Evolutionary conservation across 2,113 vertebrate species (phyloP).

Genomic region (Bostrychus sinensis): DNA sequence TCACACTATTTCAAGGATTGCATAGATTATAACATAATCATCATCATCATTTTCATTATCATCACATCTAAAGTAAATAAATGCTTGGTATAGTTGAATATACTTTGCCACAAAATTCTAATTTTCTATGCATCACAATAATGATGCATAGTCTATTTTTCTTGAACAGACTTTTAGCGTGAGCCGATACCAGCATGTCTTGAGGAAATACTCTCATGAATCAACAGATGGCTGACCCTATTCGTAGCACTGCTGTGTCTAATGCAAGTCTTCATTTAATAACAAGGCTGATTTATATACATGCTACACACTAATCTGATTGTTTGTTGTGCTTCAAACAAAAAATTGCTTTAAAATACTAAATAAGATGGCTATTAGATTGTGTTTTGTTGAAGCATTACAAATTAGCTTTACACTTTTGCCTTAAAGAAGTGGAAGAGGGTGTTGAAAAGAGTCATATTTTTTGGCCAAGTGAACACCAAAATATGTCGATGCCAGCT

Average conservation of each 20-base stretch:
- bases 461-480: conserved; percentile 20
- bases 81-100: no score
- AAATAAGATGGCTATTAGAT: conserved; percentile 23
- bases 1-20: no score
- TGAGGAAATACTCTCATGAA: conserved; percentile 1
- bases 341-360: conserved; percentile 30
- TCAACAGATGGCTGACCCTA: conserved; percentile 23
- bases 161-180: no score
- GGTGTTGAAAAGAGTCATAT: background rate
- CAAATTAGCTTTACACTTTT: background rate
- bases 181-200: no score
- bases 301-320: conserved; percentile 12
- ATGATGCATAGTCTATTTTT: no score
- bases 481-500: conserved; percentile 8
- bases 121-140: no score
- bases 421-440: background rate
- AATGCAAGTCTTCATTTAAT: no score
- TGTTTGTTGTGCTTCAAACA: conserved; percentile 15
- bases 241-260: conserved; percentile 15
- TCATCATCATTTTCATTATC: no score
- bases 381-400: conserved; percentile 4
- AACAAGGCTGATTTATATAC: conserved; percentile 27
- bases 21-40: no score
- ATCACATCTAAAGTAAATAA: no score
- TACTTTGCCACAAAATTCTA: no score